These are phyloP conservation scores for Drosophila trichaetosa DNA, from an alignment of 2,888 invertebrate species.

Conservation along the genomic window DNA sequence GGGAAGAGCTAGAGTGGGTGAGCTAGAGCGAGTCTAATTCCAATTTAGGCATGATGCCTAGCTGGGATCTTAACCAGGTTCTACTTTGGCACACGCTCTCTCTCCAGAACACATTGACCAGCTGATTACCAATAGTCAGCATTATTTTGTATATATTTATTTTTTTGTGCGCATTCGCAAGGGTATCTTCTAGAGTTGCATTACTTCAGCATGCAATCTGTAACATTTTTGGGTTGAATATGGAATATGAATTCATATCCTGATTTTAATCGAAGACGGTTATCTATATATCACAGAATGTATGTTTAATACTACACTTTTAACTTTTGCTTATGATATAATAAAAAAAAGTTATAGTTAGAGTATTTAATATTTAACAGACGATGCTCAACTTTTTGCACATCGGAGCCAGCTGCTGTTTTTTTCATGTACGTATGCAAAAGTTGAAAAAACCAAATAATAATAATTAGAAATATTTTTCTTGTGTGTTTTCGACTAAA, in stretches of 20 bases:
- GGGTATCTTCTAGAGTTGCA: background rate
- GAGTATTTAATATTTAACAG: slow-evolving; percentile 14
- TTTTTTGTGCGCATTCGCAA: background rate
- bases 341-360: background rate
- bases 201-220: background rate
- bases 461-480: slow-evolving; percentile 46
- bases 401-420: slow-evolving; percentile 17
- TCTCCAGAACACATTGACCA: slow-evolving; percentile 37
- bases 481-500: slow-evolving; percentile 50
- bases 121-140: slow-evolving; percentile 44
- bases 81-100: slow-evolving; percentile 47
- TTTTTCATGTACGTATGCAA: slow-evolving; percentile 22
- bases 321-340: too few species aligned
- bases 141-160: slow-evolving; percentile 4
- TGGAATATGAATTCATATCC: too few species aligned
- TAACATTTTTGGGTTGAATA: background rate
- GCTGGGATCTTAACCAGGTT: slow-evolving; percentile 32
- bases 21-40: slow-evolving; percentile 30
- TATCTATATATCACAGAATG: background rate
- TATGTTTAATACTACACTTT: background rate
- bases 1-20: background rate
- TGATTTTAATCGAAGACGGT: background rate
- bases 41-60: slow-evolving; percentile 74
- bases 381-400: background rate
- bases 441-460: slow-evolving; percentile 27